Conservation (phyloP, 2,888 invertebrate genomes). For the Brachyopa scutellaris region DNA sequence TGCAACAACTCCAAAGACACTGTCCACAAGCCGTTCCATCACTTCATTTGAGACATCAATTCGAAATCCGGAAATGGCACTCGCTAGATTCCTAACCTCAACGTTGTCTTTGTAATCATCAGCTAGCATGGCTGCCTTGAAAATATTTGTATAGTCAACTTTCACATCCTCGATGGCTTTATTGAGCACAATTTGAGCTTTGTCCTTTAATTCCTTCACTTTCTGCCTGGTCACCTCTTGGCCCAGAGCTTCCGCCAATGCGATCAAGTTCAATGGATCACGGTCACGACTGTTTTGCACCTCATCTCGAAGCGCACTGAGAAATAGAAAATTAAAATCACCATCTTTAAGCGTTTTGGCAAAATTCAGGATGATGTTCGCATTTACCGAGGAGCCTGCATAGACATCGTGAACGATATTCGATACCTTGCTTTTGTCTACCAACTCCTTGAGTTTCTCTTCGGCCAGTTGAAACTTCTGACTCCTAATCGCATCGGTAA, state of each 20-base stretch:
- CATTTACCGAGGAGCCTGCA: conserved; percentile 13
- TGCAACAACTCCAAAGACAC: conserved; percentile 26
- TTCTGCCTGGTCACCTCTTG: conserved; percentile 3
- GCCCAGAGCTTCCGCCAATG: conserved; percentile 5
- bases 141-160: background rate
- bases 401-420: conserved; percentile 35
- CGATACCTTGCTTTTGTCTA: background rate
- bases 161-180: conserved; percentile 29
- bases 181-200: conserved; percentile 10
- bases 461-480: conserved; percentile 16
- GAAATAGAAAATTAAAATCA: background rate
- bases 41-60: conserved; percentile 38
- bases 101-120: conserved; percentile 18
- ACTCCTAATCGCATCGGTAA: conserved; percentile 23
- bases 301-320: conserved; percentile 16
- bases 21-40: conserved; percentile 30
- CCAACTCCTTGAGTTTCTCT: conserved; percentile 21
- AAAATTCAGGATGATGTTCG: conserved; percentile 6
- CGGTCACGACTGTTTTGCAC: background rate
- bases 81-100: conserved; percentile 13
- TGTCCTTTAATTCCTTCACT: background rate
- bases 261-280: conserved; percentile 27
- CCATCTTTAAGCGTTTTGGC: conserved; percentile 1
- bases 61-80: conserved; percentile 14
- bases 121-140: conserved; percentile 25